Conservation (phyloP, 1,140 invertebrate genomes). For the Teleogryllus occipitalis region DNA sequence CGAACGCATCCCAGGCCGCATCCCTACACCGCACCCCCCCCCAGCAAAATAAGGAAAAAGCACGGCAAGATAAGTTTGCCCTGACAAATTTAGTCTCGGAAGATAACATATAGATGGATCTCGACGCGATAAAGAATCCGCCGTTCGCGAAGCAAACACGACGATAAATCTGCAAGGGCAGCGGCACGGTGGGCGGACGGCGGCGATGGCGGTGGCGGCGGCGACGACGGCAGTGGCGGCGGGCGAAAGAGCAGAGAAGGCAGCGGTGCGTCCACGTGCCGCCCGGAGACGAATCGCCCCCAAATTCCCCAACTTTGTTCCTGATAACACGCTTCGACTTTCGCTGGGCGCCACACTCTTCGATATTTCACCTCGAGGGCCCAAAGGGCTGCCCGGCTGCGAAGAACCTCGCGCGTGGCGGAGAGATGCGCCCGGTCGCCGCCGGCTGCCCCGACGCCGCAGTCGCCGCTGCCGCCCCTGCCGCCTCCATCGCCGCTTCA, state of each 20-base stretch:
- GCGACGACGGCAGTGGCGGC: background rate
- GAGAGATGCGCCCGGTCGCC: too few species aligned
- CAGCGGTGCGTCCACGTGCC: background rate
- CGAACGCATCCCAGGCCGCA: too few species aligned
- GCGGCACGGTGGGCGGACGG: too few species aligned
- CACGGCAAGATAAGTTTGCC: background rate
- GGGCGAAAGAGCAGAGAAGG: background rate
- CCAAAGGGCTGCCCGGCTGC: too few species aligned
- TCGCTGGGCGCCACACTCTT: background rate
- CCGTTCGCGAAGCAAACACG: background rate
- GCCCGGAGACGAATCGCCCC: background rate
- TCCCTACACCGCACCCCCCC: background rate
- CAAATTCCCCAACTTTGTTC: slow-evolving; percentile 1
- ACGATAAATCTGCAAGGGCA: slow-evolving; percentile 3
- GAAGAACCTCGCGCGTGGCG: too few species aligned
- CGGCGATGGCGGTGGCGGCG: too few species aligned
- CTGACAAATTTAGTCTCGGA: background rate
- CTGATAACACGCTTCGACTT: background rate
- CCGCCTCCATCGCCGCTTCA: background rate
- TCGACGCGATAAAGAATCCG: background rate
- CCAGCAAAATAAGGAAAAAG: background rate
- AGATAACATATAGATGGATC: slow-evolving; percentile 5
- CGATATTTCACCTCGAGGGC: background rate
- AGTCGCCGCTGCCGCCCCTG: too few species aligned
- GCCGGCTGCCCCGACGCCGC: too few species aligned